Evolutionary conservation across 2,888 invertebrate species (phyloP), one percentile per base, ranked within the genome.

Genomic region (Pimpla rufipes): DNA sequence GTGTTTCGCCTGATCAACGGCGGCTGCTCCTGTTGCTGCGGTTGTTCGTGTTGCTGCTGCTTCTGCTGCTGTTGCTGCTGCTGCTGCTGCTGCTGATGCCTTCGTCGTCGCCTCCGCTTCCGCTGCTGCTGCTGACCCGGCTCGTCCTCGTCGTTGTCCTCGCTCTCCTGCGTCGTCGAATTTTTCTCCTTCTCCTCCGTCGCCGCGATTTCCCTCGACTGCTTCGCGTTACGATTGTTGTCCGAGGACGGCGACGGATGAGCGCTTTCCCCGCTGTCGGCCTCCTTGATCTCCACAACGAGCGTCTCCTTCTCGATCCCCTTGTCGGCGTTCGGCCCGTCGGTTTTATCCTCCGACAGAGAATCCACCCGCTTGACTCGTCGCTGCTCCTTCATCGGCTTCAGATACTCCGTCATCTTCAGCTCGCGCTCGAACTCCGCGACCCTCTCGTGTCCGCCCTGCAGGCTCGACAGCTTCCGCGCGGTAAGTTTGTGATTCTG

Each of bases 1-100:
- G 94, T 94, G 73, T 94, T 94, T 68, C 93, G 90, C 18, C 94
- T 90, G 23, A 94, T 93, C 7, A 94, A 88, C 29, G 91, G 89
- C 2, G 92, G 90, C 84, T 35, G 59, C 18, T 62, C 37, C 37
- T 35, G 37, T 62, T 16, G 42, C 42, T 66, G 55, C 21, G 4
- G 45, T 62, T 64, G 29, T 66, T 40, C 16, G 1, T 40, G 37
- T 10, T 16, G 37, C 1, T 16, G 40, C 1, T 37, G 40, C 5
- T 42, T 40, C 23, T 16, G 21, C 8, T 23, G 55, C 16, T 8
- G 71, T n/a, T 21, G 18, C 18, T 70, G 73, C 45, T 71, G 76
- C 18, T 73, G 55, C 11, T 55, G 55, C 5, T 47, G 47, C n/a
- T 47, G 47, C n/a, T 47, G 47, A 47, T 47, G 11, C 8, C 11